Base-by-base conservation (phyloP, 2,113 vertebrate species). In the Hemicordylus capensis region DNA sequence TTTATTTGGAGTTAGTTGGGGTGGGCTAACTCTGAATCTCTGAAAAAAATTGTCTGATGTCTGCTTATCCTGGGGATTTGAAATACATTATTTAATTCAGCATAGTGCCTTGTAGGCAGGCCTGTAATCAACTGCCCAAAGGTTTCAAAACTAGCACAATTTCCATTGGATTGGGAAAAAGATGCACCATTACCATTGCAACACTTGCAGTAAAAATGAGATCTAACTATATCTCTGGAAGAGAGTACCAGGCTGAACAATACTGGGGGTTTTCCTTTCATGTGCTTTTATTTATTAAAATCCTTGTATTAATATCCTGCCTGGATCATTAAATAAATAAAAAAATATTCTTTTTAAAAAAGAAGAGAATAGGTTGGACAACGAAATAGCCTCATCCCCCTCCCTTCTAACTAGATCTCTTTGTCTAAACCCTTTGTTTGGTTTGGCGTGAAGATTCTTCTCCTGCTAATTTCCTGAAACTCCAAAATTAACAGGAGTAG, bases 401-500 rank as follows among this genome's bases (percentile, higher is more conserved):
- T 31, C 89, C 66, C 58, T 73, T 0, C 0, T 73, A 69, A 58
- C 28, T 63, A 58, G 42, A 80, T 70, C 46, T 89, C 86, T 91
- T 79, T 73, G 84, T 73, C 67, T 80, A 48, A 76, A 85, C 19
- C 31, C 54, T 85, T 59, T 2, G 1, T 84, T 91, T 86, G 74
- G 31, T 85, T 90, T 92, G 75, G 77, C 76, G 7, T 77, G 81
- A 42, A 72, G 78, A 80, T 87, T 76, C 81, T 81, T 24, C n/a
- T 28, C 82, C 15, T 54, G 15, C 9, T 64, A 22, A 67, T 72
- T 28, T 24, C 46, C 76, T 89, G 80, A 51, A 42, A 86, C n/a
- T 74, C 44, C 73, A 93, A 92, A 93, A 94, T 85, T 89, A 92
- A 46, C n/a, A 84, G 74, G 83, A 70, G 42, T 0, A n/a, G 87